Base-by-base conservation (phyloP, 2,888 invertebrate genomes). In the Mimas tiliae region DNA sequence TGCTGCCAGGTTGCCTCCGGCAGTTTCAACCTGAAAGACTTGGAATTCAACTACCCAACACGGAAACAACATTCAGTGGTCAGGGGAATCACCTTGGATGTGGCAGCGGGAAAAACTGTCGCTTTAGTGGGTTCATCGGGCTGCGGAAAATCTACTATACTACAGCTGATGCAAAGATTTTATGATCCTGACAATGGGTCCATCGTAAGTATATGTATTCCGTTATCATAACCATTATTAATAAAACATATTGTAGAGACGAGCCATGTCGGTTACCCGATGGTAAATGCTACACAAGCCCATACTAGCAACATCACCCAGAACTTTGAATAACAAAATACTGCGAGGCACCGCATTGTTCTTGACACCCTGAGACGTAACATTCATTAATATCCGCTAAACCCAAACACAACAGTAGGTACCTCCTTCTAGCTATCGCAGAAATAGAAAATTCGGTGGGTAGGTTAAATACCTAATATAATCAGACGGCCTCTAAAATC, bases 31-130 rank as follows among this genome's bases (percentile, higher is more conserved):
- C 94, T 96, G 72, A 94, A 95, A 65, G 94, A 96, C 65, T 94
- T 97, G 0, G 94, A 95, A 76, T 98, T 98, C 86, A 94, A 95
- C 72, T 98, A 98, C 85, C 98, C 98, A 0, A 96, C 97, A 0
- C 94, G 98, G 21, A 95, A 95, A 9, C 95, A 96, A 72, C 94
- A 95, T 34, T 94, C 94, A 63, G 95, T 98, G 3, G 91, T 98
- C 7, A 95, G 95, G 74, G 96, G 96, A 12, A 83, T 97, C 42
- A 95, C 95, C 82, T 96, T 73, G 89, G 95, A 86, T 94, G 95
- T 69, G 74, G 96, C 77, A 51, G 95, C 96, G 38, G 97, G 97
- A 0, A 95, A 96, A 76, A 97, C 96, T 34, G 95, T 97, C 0
- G 97, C 96, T 0, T 86, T 97, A 14, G 96, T 96, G 7, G 96